Evolutionary conservation across 2,888 invertebrate genomes (phyloP), one percentile per base, ranked within the genome.

Genomic region (Yponomeuta evonymella): DNA sequence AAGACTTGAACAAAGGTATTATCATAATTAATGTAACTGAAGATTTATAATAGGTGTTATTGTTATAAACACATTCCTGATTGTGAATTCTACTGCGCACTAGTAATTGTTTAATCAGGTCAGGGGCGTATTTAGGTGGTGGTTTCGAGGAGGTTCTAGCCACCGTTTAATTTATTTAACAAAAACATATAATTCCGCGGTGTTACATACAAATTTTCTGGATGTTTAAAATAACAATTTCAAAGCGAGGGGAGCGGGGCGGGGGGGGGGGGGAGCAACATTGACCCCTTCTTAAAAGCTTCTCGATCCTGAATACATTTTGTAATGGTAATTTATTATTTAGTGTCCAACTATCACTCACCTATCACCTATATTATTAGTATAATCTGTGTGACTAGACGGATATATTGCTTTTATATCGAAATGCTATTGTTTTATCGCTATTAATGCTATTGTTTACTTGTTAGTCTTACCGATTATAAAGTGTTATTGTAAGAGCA

Each of bases 61-160:
- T 64, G 9, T 64, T 23, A 30, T 2, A 29, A 30, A 30, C 64
- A 10, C 64, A 23, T 64, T 64, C 29, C 64, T 23, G 30, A 64
- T 64, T 64, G 64, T 64, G 64, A 23, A 29, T 23, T 1, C 65
- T 29, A 65, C 65, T 65, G 29, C 65, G 65, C 65, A 65, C 23
- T 65, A 30, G 65, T 43, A 43, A 43, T 43, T 43, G 43, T 43
- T 43, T 43, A 43, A 6, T 43, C 43, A 43, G 43, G 43, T 43
- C 43, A 43, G 43, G 43, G 8, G 8, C 8, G 43, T 43, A 43
- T 43, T 6, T 43, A 43, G 43, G 43, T 43, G 5, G 43, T 0
- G 43, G 43, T 5, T 43, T 43, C 5, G 43, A 43, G 43, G 43
- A 8, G 8, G 43, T 5, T 43, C 43, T 5, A 43, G 23, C 23